Evolutionary conservation across 2,797 vertebrate genomes (phyloP).

Genomic region (Alca torda): DNA sequence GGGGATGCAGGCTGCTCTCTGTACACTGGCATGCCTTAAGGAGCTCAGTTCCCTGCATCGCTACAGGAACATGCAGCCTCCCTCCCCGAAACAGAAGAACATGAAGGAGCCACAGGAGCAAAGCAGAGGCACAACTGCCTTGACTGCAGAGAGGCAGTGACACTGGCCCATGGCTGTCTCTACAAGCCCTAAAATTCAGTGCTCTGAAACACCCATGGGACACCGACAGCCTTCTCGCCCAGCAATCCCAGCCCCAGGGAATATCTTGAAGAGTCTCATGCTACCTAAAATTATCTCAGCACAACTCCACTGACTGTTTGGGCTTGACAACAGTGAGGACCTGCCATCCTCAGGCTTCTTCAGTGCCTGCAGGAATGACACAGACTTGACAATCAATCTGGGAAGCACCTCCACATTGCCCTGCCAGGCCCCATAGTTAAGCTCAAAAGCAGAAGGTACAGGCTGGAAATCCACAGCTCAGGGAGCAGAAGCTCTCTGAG

Average conservation of each 20-base stretch:
- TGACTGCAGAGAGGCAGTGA: not conserved
- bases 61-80: not conserved
- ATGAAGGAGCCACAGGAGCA: not conserved
- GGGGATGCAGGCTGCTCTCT: not conserved
- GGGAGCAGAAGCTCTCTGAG: not conserved
- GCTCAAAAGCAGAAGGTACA: not conserved
- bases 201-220: not conserved
- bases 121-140: not conserved
- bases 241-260: not conserved
- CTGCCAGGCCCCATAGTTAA: not conserved
- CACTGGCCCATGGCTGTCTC: not conserved
- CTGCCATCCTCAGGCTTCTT: not conserved
- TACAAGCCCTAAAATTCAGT: not conserved
- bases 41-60: not conserved
- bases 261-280: not conserved
- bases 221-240: not conserved
- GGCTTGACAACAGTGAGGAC: not conserved
- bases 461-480: not conserved
- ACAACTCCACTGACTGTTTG: not conserved
- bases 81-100: not conserved
- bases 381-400: not conserved
- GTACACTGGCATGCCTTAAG: not conserved
- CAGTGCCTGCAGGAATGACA: not conserved
- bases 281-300: not conserved
- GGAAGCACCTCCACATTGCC: not conserved